Evolutionary conservation across 2,797 vertebrate genomes (phyloP), one percentile per base, ranked within the genome.

Genomic region (Catamblyrhynchus diadema): DNA sequence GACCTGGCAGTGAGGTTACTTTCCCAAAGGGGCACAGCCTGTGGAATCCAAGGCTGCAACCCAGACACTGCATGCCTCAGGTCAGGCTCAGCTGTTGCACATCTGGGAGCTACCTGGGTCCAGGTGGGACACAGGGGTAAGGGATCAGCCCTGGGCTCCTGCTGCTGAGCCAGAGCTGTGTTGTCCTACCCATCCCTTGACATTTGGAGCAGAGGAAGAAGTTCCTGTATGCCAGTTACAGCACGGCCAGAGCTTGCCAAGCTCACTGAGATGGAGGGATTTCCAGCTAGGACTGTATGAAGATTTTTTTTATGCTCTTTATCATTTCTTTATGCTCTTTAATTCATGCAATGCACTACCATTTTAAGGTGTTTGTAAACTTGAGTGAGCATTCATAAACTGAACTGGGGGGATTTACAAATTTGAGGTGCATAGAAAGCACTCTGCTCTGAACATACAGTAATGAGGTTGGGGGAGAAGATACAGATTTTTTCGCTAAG

Each of bases 1-100:
- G 9, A 23, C 28, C 24, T 54, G 33, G 59, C 33, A 54, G 20
- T 1, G 33, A 19, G 48, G 48, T 33, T 39, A 4, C 30, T 39
- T 39, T 54, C 28, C 41, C 48, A n/a, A 28, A 10, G 33, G 41
- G 8, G 9, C 12, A 12, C 25, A 42, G 10, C 12, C 53, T 12
- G 51, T 0, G 0, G 44, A 48, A 48, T 32, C 22, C 47, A 45
- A 27, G n/a, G 47, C 18, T 53, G n/a, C 15, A 39, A 53, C 7
- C 4, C 33, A 17, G 25, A 14, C 0, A 0, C 47, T 0, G 0
- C 18, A 7, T 9, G 6, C 39, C 33, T 45, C 8, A 12, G 23
- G 39, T 7, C 57, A 45, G n/a, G 48, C 23, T 39, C 41, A 39
- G 67, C 57, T 72, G 23, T 8, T 39, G 59, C 20, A 15, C 23